A percentile compares a stretch with the other conserved stretches of the same genome.
Conservation (phyloP, 2,797 vertebrate species). For the Euphonia xanthogaster region DNA sequence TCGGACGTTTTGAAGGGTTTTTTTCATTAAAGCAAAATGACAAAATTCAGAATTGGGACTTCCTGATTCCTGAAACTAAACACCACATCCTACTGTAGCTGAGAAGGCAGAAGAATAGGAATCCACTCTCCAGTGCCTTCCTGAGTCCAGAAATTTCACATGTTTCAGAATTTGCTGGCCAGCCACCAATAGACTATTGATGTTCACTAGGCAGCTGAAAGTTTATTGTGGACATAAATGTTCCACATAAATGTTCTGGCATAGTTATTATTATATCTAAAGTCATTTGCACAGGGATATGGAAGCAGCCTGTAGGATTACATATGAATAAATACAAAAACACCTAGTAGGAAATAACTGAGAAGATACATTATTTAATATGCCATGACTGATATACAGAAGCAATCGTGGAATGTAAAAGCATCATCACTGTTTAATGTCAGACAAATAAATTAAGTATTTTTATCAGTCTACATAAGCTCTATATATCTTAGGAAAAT, state of each 20-base stretch:
- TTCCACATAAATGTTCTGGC: background rate
- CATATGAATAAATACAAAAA: background rate
- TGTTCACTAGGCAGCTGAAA: background rate
- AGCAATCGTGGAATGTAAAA: background rate
- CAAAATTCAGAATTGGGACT: background rate
- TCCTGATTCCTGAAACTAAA: background rate
- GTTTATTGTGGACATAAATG: background rate
- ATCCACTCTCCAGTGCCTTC: background rate
- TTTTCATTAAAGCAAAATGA: background rate
- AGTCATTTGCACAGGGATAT: background rate
- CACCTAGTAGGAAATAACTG: background rate
- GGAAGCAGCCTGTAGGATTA: background rate
- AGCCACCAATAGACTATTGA: background rate
- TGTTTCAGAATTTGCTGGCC: background rate
- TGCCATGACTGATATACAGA: background rate
- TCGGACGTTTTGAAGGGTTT: background rate
- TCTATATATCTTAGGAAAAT: background rate
- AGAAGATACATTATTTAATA: background rate
- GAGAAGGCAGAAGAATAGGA: background rate
- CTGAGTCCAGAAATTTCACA: background rate
- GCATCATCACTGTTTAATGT: background rate
- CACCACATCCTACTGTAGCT: background rate
- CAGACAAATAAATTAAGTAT: background rate
- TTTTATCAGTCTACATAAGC: background rate
- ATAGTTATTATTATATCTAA: background rate